Base-by-base conservation (phyloP, 2,113 vertebrate species). In the Callospermophilus lateralis region DNA sequence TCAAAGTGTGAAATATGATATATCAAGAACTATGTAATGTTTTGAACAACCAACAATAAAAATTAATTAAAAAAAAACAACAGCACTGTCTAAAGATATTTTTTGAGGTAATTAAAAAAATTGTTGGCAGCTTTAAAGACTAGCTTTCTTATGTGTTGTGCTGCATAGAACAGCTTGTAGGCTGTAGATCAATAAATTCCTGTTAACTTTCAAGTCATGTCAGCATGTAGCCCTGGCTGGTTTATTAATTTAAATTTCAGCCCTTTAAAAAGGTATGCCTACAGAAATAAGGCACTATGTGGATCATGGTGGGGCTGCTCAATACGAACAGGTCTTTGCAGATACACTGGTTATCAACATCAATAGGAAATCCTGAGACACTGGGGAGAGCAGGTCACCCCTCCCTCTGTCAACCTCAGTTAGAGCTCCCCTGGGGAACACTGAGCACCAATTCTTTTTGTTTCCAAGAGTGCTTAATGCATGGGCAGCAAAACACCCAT, bases 121-220 rank as follows among this genome's bases (percentile, higher is more conserved):
- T 2, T 55, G 84, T 70, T 63, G 86, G 96, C 1, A 26, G 78
- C 97, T 97, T 97, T 95, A 95, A 98, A 97, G 97, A 80, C 84
- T 55, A 61, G 53, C 92, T 96, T 96, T 97, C 76, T 92, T 58
- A 48, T 45, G 89, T 83, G 92, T 84, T 20, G 48, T 9, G 20
- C 8, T 0, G 90, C 91, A 53, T 5, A 92, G 97, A 94, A 89
- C 92, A 96, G 96, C 94, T 97, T 98, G 97, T 72, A 97, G 95
- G 95, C 98, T 84, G 95, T 90, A 97, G 97, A 98, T 97, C 97
- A 98, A 97, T 95, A 97, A 45, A 97, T 93, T 78, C 84, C 85
- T 94, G 94, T 96, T 96, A 96, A 96, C 96, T 97, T 97, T 96
- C 96, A 97, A 97, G 95, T 97, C 97, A 95, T 85, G 97, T 95